Evolutionary conservation across 1,140 invertebrate genomes (phyloP), one percentile per base, ranked within the genome.

Genomic region (Drosophila gunungcola): DNA sequence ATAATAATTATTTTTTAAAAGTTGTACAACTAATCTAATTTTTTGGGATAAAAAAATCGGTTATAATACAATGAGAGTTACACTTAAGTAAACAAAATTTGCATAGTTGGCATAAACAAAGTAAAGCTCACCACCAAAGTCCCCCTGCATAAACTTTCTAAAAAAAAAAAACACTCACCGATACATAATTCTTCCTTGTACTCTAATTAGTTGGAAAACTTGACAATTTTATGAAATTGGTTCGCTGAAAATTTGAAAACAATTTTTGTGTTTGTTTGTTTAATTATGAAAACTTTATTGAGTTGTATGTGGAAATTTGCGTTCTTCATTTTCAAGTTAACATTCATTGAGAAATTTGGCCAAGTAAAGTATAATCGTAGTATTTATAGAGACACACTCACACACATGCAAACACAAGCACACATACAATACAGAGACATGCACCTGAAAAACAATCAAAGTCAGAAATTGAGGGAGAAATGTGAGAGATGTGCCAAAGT

Each of bases 391-490:
- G 7, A 52, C 10, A 67, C 21, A 13, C 25, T 49, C 61, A 55
- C 62, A 55, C 43, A 58, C 48, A 48, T 43, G 21, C n/a, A 39
- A 12, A 62, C 57, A 73, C 43, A 53, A 36, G 7, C 58, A 39
- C 34, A 57, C n/a, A 76, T 5, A 55, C 51, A 69, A 76, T 5
- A 55, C 51, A 69, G 10, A 39, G 12, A 45, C 73, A 75, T 41
- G 51, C 51, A 77, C 42, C 29, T 49, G 29, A 48, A 58, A 69
- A 52, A 53, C 12, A 7, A 16, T 29, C 16, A 13, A 16, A 39
- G 39, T 53, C 60, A 65, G 73, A 73, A 81, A 81, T 77, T 73
- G 78, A 81, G 56, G 13, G 4, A 77, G 13, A 46, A 27, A 25
- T 13, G 9, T 25, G 4, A 42, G 12, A 32, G 12, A 62, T 32